Evolutionary conservation across 2,113 vertebrate genomes (phyloP).

Genomic region (Lepidothrix coronata): DNA sequence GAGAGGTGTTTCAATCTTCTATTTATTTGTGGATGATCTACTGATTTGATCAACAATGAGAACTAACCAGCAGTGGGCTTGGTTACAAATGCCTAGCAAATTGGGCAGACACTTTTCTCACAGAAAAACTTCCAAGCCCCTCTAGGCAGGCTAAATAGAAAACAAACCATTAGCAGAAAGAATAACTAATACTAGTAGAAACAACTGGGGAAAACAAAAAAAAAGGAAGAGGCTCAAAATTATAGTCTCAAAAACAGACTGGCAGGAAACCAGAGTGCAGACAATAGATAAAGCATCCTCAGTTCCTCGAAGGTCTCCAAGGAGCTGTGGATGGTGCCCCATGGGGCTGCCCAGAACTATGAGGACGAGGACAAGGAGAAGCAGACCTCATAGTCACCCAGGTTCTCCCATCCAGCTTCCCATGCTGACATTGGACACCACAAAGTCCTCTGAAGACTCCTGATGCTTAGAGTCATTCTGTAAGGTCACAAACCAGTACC

Average conservation of each 20-base stretch:
- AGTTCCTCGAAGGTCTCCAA: neutral
- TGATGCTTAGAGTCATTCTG: neutral
- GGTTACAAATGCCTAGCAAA: neutral
- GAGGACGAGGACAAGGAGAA: neutral
- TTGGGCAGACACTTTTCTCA: neutral
- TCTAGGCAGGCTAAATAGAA: neutral
- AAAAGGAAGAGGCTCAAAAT: neutral
- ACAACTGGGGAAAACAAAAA: neutral
- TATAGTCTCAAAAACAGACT: neutral
- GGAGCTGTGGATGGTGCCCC: neutral
- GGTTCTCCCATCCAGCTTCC: neutral
- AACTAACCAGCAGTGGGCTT: neutral
- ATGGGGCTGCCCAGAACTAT: fast-evolving
- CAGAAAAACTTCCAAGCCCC: neutral
- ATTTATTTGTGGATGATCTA: neutral
- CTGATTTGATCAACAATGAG: neutral
- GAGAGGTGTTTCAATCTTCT: neutral
- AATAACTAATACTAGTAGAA: neutral
- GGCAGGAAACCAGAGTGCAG: neutral
- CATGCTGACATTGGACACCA: neutral
- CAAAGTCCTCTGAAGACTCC: neutral
- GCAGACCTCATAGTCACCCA: fast-evolving
- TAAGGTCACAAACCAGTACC: neutral
- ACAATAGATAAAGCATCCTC: neutral
- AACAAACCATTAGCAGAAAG: neutral